Conservation (phyloP, 2,113 vertebrate genomes). For the Chamaea fasciata region DNA sequence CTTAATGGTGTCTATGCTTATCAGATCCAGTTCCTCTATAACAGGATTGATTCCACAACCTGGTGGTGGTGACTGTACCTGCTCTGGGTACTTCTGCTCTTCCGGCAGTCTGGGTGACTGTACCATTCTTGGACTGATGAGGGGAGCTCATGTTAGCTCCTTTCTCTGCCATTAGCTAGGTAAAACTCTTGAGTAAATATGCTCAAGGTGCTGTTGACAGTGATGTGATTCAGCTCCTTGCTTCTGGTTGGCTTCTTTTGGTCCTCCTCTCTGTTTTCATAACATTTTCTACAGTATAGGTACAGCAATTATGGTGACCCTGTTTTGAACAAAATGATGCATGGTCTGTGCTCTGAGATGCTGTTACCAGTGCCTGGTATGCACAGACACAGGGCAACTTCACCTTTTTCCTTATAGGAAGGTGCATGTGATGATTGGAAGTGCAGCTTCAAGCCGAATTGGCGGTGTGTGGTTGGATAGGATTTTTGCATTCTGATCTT, state of each 20-base stretch:
- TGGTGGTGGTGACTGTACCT: not conserved
- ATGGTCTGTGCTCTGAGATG: not conserved
- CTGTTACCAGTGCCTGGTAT: not conserved
- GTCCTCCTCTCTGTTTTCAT: constrained; percentile 1
- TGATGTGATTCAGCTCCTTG: not conserved
- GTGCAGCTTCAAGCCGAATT: not conserved
- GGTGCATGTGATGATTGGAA: not conserved
- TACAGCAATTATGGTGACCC: not conserved
- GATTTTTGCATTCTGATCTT: not conserved
- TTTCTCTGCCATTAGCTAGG: not conserved
- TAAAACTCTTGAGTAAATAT: not conserved
- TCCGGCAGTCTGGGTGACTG: not conserved
- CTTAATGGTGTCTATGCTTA: not conserved
- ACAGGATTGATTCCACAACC: not conserved
- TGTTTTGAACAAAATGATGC: not conserved
- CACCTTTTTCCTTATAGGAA: not conserved
- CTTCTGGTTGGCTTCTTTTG: not conserved
- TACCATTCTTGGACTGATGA: not conserved
- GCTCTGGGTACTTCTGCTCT: not conserved
- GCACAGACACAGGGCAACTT: not conserved
- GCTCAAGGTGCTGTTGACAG: not conserved
- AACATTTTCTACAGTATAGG: not conserved
- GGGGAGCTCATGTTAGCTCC: not conserved
- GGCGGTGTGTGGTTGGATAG: not conserved
- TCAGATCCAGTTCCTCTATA: not conserved